phyloP scores from a whole-genome alignment of 2,113 vertebrate genomes.

The Tylochromis polylepis region DNA sequence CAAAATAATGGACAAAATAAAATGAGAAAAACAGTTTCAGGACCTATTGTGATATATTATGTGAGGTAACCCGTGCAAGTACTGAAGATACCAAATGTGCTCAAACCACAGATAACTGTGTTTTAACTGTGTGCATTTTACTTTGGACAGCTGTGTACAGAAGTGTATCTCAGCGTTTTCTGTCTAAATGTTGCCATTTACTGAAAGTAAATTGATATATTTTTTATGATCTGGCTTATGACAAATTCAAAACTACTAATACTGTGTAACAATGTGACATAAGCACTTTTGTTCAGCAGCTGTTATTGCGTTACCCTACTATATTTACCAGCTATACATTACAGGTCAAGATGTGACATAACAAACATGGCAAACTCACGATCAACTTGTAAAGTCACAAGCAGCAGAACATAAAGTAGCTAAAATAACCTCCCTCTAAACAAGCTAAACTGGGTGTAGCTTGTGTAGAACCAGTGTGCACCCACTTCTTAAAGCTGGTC shows the following conservation, averaged over 20 bases:
- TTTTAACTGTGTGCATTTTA: not conserved
- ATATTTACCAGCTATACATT: not conserved
- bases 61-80: not conserved
- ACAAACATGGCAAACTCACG: no score
- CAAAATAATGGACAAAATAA: not conserved
- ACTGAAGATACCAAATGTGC: not conserved
- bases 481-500: not conserved
- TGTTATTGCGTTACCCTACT: not conserved
- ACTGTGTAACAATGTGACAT: not conserved
- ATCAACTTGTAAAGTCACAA: not conserved
- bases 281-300: not conserved
- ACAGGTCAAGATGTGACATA: not conserved
- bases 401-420: not conserved
- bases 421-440: not conserved
- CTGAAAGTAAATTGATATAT: not conserved
- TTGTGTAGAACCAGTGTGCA: not conserved
- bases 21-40: not conserved
- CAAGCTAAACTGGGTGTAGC: not conserved
- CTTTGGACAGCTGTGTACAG: not conserved
- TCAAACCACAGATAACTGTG: not conserved
- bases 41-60: not conserved
- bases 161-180: not conserved
- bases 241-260: not conserved
- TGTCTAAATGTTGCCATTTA: not conserved
- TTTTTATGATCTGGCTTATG: not conserved